Percentiles rank a stretch among this genome's conserved stretches.
Evolutionary conservation across 2,797 vertebrate genomes (phyloP).

Genomic region (Sandelia bainsii): DNA sequence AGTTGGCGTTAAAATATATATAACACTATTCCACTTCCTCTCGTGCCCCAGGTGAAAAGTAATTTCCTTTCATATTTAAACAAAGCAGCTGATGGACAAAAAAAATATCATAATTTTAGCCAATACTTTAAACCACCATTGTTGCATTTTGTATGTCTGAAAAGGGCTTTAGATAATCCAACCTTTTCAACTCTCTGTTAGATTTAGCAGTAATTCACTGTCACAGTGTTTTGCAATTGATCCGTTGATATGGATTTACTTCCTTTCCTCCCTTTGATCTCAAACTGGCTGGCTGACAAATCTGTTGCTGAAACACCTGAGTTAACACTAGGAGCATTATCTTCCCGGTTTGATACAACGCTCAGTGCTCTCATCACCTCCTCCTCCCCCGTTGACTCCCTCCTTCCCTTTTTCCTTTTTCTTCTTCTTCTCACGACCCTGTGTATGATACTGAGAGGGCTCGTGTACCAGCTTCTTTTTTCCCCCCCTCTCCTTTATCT

Average conservation of each 20-base stretch:
- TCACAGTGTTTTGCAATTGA: constrained; percentile 19
- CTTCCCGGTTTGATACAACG: constrained; percentile 39
- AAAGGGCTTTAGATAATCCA: constrained; percentile 14
- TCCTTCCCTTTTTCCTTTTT: not conserved
- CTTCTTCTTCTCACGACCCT: constrained; percentile 2
- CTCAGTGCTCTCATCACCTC: constrained; percentile 14
- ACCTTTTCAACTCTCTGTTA: constrained; percentile 21
- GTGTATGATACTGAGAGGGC: constrained; percentile 28
- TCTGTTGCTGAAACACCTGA: constrained; percentile 38
- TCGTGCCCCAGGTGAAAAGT: not conserved
- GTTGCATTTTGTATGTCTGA: not conserved
- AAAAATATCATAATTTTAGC: not conserved
- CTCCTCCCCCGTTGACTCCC: not conserved
- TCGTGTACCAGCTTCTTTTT: not conserved
- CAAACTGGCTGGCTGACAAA: constrained; percentile 48
- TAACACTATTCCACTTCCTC: not conserved
- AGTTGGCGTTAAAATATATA: not conserved
- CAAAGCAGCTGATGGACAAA: not conserved
- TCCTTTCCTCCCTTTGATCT: constrained; percentile 51
- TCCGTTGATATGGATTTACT: constrained; percentile 50
- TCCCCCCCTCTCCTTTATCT: constrained; percentile 4
- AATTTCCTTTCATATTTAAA: not conserved
- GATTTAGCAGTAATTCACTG: constrained; percentile 9
- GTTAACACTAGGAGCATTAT: constrained; percentile 54
- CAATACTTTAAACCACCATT: not conserved